phyloP scores from a whole-genome alignment of 2,888 invertebrate genomes.

The Helicoverpa assulta region DNA sequence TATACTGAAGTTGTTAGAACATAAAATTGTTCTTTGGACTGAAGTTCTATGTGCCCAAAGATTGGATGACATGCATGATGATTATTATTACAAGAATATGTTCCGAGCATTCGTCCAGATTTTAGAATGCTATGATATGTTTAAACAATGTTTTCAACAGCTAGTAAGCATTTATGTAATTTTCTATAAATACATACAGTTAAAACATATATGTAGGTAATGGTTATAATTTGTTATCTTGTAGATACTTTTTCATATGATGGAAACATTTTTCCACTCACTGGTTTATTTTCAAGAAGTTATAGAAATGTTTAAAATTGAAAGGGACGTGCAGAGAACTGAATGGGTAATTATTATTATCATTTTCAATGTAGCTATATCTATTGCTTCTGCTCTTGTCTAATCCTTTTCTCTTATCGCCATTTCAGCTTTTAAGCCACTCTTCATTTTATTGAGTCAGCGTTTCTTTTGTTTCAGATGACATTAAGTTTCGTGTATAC shows the following conservation, averaged over 20 bases:
- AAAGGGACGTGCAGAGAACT: too few relatives aligned
- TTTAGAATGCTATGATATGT: conserved; percentile 26
- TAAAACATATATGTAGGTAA: too few relatives aligned
- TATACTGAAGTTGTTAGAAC: conserved; percentile 4
- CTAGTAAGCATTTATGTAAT: conserved; percentile 18
- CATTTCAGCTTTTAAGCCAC: too few relatives aligned
- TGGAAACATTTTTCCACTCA: conserved; percentile 5
- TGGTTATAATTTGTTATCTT: conserved; percentile 6
- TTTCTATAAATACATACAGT: neutral
- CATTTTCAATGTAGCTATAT: too few relatives aligned
- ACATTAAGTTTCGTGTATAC: neutral
- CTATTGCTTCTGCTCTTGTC: too few relatives aligned
- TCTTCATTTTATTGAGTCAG: too few relatives aligned
- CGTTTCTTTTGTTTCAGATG: neutral
- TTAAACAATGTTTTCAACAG: conserved; percentile 19
- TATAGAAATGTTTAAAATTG: neutral
- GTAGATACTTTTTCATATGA: conserved; percentile 23
- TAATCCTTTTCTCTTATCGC: too few relatives aligned
- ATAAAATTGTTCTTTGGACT: conserved; percentile 14
- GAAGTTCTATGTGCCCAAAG: too few relatives aligned
- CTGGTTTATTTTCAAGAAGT: conserved; percentile 3
- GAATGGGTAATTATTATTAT: neutral
- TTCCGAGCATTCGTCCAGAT: conserved; percentile 38
- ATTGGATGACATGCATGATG: neutral
- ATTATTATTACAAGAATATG: neutral